Evolutionary conservation across 2,113 vertebrate species (phyloP).

Genomic region (Elachura formosa): DNA sequence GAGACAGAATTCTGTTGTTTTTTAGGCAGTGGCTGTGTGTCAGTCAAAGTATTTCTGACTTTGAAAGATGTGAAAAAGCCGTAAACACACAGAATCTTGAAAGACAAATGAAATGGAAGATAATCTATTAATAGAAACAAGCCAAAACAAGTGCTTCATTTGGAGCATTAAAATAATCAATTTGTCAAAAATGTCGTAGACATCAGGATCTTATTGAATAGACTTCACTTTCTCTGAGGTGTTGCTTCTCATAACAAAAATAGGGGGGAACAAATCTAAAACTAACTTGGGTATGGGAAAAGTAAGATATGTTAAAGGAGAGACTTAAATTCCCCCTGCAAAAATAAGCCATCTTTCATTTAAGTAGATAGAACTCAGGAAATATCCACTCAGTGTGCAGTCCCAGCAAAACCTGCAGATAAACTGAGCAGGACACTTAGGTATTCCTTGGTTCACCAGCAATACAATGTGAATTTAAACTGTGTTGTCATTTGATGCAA

Average conservation of each 20-base stretch:
- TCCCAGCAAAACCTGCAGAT: background rate
- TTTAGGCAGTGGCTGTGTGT: background rate
- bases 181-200: conserved; percentile 31
- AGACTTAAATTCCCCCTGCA: background rate
- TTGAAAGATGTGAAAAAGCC: background rate
- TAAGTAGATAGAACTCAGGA: background rate
- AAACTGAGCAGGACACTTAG: background rate
- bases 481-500: background rate
- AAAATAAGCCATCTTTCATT: background rate
- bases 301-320: background rate
- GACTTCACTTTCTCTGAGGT: background rate
- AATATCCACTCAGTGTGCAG: background rate
- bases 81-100: background rate
- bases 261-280: accelerated
- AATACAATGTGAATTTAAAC: background rate
- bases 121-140: conserved; percentile 29
- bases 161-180: background rate
- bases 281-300: background rate
- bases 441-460: background rate
- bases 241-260: background rate
- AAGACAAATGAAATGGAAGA: background rate
- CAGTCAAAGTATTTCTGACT: background rate
- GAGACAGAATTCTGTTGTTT: background rate
- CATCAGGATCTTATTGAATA: background rate
- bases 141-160: background rate